phyloP scores from a whole-genome alignment of 1,140 invertebrate genomes.

The Hylyphantes graminicola region DNA sequence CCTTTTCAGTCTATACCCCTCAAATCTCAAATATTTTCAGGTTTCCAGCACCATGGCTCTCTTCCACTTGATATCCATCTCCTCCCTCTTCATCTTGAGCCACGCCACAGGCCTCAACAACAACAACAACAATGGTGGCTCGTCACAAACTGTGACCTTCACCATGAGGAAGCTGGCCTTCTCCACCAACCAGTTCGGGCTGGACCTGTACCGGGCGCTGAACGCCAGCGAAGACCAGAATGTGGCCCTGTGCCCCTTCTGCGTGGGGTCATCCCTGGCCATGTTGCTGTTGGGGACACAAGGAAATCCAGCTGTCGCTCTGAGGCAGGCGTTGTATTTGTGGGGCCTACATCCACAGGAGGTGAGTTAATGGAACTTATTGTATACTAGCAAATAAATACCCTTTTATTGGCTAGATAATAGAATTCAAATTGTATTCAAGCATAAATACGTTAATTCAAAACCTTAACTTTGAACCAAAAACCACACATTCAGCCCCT shows the following conservation, averaged over 20 bases:
- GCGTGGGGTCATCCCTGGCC: constrained; percentile 62
- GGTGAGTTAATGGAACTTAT: constrained; percentile 43
- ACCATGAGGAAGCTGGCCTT: constrained; percentile 64
- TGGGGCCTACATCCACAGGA: constrained; percentile 63
- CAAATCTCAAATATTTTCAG: no score
- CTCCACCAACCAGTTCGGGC: constrained; percentile 64
- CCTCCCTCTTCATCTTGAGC: no score
- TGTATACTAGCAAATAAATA: no score
- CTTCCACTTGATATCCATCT: no score
- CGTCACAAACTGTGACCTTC: constrained; percentile 60
- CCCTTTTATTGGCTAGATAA: no score
- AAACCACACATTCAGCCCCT: no score
- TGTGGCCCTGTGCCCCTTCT: constrained; percentile 64
- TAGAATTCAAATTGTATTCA: no score
- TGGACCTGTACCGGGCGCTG: constrained; percentile 63
- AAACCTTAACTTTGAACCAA: no score
- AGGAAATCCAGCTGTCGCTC: constrained; percentile 55
- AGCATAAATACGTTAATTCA: no score
- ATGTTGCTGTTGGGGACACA: constrained; percentile 63
- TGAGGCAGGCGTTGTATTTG: constrained; percentile 64
- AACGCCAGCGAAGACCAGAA: constrained; percentile 42
- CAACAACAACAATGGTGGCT: background rate
- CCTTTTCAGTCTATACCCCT: no score
- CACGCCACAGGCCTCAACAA: no score
- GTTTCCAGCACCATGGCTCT: no score